Conservation (phyloP, 1,140 invertebrate genomes). For the Pseudoatta argentina region DNA sequence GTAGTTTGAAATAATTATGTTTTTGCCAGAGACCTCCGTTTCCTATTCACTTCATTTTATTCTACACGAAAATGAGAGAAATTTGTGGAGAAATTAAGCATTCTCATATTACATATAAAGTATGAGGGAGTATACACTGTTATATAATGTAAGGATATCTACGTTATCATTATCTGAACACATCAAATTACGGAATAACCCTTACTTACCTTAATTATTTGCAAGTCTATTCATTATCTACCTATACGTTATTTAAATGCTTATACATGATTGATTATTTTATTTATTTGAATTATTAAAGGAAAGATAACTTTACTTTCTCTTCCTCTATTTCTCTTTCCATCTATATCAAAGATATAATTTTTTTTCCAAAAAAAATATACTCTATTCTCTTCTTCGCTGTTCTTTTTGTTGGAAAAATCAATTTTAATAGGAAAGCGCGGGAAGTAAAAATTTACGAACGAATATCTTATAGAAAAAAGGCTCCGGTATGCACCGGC, state of each 20-base stretch:
- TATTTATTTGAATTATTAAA: slow-evolving; percentile 16
- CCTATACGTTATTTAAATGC: background rate
- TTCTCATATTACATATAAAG: slow-evolving; percentile 37
- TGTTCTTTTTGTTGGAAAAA: slow-evolving; percentile 26
- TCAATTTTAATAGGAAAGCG: slow-evolving; percentile 63
- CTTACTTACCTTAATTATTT: background rate
- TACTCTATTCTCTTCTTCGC: background rate
- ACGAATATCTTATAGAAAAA: slow-evolving; percentile 50
- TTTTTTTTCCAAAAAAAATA: background rate
- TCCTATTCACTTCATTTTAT: slow-evolving; percentile 36
- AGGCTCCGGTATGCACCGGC: slow-evolving; percentile 47
- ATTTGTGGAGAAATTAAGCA: slow-evolving; percentile 39
- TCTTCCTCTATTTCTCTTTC: background rate
- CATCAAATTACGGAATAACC: background rate
- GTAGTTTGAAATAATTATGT: slow-evolving; percentile 53
- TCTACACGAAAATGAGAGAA: slow-evolving; percentile 25
- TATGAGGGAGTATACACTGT: slow-evolving; percentile 2
- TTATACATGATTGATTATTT: background rate
- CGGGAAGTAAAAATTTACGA: slow-evolving; percentile 59
- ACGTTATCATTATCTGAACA: slow-evolving; percentile 3
- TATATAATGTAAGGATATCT: background rate
- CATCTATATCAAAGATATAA: background rate
- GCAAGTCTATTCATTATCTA: background rate
- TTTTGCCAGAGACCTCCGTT: slow-evolving; percentile 18
- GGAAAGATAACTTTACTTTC: background rate